phyloP scores from a whole-genome alignment of 1,140 invertebrate species.

The Brachionus asplanchnoidis region DNA sequence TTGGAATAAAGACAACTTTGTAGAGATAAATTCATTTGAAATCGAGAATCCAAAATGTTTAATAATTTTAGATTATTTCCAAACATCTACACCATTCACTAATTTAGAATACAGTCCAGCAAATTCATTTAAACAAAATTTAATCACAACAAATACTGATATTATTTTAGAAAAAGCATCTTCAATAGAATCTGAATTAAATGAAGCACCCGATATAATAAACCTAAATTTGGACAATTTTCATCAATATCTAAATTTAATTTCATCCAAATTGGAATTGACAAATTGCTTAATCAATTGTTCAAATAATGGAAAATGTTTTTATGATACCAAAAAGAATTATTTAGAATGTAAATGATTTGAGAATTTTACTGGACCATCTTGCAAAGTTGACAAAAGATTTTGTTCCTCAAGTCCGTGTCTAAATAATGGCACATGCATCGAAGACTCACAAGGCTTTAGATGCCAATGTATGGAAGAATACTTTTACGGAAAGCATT shows the following conservation, averaged over 20 bases:
- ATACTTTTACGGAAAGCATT: neutral
- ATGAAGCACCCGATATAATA: neutral
- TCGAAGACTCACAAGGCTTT: neutral
- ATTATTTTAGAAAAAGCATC: neutral
- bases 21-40: neutral
- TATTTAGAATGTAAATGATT: slow-evolving; percentile 46
- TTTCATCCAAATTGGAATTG: neutral
- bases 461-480: neutral
- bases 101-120: too few species aligned
- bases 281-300: neutral
- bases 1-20: neutral
- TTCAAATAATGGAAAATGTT: neutral
- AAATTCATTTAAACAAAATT: too few species aligned
- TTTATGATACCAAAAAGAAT: neutral
- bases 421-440: slow-evolving; percentile 35
- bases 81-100: neutral
- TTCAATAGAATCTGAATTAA: neutral
- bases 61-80: neutral
- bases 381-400: slow-evolving; percentile 26
- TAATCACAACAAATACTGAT: neutral
- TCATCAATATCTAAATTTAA: neutral
- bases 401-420: slow-evolving; percentile 41
- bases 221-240: neutral
- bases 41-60: neutral
- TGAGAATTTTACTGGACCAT: slow-evolving; percentile 42